A percentile compares a stretch with the other conserved stretches of the same genome.
Conservation (phyloP, 2,113 vertebrate genomes). For the Eretmochelys imbricata region DNA sequence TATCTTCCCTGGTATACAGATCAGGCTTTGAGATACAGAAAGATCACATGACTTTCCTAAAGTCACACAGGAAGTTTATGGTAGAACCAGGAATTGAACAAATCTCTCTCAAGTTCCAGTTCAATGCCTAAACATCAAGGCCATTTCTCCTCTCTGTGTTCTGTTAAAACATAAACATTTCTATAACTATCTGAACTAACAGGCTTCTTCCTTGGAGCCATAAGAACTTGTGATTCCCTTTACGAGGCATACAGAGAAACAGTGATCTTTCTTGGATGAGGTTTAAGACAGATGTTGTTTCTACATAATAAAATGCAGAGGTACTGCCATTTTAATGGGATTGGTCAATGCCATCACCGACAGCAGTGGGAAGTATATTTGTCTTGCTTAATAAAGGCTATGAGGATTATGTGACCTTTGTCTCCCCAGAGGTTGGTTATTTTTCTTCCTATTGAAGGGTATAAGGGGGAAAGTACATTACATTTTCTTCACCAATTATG, state of each 20-base stretch:
- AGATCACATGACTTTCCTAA: neutral
- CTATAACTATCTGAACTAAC: neutral
- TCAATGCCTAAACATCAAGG: neutral
- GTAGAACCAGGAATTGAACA: neutral
- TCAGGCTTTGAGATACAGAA: neutral
- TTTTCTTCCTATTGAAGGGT: neutral
- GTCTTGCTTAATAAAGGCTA: neutral
- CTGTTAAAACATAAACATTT: neutral
- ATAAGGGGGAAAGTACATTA: neutral
- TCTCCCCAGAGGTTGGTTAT: neutral
- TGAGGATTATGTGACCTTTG: neutral
- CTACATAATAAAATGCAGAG: neutral
- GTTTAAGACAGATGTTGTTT: neutral
- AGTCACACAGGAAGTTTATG: neutral
- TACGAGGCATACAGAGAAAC: neutral
- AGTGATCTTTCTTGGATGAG: fast-evolving
- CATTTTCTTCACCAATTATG: neutral
- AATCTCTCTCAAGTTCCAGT: neutral
- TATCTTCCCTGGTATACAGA: neutral
- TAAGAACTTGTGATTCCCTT: neutral
- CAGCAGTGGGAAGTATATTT: neutral
- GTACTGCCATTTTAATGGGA: neutral
- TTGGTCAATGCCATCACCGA: neutral
- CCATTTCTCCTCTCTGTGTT: neutral
- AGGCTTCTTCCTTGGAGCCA: neutral